Percentiles rank a stretch among this genome's conserved stretches.
Evolutionary conservation across 2,113 vertebrate genomes (phyloP).

Genomic region (Anguilla japonica): DNA sequence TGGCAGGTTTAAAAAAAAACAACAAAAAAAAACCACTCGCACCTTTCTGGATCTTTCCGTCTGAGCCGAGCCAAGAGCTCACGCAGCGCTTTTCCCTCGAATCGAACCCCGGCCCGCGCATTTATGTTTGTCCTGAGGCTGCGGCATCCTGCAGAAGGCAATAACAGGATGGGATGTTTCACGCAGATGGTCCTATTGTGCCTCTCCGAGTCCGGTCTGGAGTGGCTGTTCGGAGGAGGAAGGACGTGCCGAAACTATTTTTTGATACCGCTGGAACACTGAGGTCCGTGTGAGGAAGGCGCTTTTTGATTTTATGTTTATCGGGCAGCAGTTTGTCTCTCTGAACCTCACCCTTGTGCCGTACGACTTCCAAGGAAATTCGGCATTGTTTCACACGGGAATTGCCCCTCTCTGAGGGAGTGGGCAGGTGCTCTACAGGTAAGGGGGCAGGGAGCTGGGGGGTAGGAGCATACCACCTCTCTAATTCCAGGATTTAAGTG

Average conservation of each 20-base stretch:
- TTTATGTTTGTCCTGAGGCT: neutral
- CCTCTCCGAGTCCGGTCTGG: neutral
- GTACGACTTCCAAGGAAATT: neutral
- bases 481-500: no score
- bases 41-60: neutral
- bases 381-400: neutral
- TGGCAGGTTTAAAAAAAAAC: neutral
- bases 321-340: neutral
- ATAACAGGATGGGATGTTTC: conserved; percentile 66
- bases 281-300: neutral
- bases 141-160: neutral
- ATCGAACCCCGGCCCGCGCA: neutral
- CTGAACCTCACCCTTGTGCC: no score
- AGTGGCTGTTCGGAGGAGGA: conserved; percentile 50
- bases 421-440: neutral
- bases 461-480: no score
- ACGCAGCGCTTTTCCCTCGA: neutral
- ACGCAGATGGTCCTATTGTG: conserved; percentile 57
- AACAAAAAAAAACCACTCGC: no score
- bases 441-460: neutral
- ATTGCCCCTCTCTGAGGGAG: neutral
- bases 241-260: conserved; percentile 55
- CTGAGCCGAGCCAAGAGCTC: neutral
- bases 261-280: conserved; percentile 39
- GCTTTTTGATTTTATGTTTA: neutral